phyloP scores from a whole-genome alignment of 2,113 vertebrate species.

The Eclectus roratus region DNA sequence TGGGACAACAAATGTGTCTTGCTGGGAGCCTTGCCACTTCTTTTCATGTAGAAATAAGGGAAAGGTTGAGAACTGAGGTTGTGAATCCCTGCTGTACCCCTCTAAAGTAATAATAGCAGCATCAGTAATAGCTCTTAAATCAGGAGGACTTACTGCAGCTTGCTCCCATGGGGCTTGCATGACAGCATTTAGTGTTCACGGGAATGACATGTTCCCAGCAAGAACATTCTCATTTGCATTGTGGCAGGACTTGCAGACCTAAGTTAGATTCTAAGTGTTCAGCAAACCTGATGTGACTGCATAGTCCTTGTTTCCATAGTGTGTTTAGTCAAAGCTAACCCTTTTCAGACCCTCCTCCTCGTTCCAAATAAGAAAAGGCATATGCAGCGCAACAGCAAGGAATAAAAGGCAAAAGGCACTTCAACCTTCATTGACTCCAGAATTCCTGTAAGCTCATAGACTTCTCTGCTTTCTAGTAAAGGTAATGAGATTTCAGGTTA shows the following conservation, averaged over 20 bases:
- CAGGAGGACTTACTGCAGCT: background rate
- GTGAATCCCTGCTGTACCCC: conserved; percentile 10
- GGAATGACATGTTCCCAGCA: conserved; percentile 61
- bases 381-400: fast-evolving
- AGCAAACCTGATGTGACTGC: conserved; percentile 12
- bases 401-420: background rate
- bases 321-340: background rate
- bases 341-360: background rate
- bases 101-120: conserved; percentile 17
- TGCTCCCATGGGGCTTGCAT: background rate
- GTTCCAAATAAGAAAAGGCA: background rate
- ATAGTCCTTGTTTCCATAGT: conserved; percentile 19
- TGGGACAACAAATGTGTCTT: background rate
- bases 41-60: background rate
- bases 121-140: conserved; percentile 13
- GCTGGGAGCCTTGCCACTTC: background rate
- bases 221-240: conserved; percentile 50
- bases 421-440: background rate
- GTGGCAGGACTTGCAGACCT: conserved; percentile 21
- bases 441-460: background rate
- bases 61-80: background rate
- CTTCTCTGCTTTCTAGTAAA: background rate
- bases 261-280: background rate
- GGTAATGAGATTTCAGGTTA: background rate
- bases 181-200: background rate